Base-by-base conservation (phyloP, 2,797 vertebrate genomes). In the Potorous gilbertii region DNA sequence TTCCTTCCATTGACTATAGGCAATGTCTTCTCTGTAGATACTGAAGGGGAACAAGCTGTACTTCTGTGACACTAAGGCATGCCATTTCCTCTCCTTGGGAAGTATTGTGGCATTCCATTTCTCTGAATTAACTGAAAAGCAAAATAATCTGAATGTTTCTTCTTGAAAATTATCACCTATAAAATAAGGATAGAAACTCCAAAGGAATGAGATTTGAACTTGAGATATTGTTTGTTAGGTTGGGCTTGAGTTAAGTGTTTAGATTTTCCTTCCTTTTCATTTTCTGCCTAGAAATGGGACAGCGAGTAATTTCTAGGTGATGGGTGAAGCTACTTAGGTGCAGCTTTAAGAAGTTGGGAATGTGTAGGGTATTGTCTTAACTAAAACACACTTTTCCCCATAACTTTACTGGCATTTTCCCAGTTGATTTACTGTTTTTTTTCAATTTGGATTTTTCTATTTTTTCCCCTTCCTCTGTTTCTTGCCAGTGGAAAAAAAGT, bases 41-140 rank as follows among this genome's bases (percentile, higher is more conserved):
- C 56, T 29, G 0, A 54, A 95, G 55, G 54, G 92, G 55, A 94
- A 93, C 40, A 0, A n/a, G 50, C 91, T 95, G 12, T 74, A 92
- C 95, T 97, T 97, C 94, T 90, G 56, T 55, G 50, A 95, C 24
- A 92, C 3, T 29, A 50, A 0, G 66, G 55, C n/a, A 90, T 95
- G 16, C 0, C 13, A 9, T 93, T 94, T 54, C 24, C 34, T 93
- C 18, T 90, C 10, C 16, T 6, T 4, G 46, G 93, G 92, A 90
- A 6, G 2, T n/a, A 87, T 21, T 14, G 1, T 21, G 34, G 59
- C 10, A 95, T 94, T 92, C 54, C 34, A 93, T 28, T 57, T 93
- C 5, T 55, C 90, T 18, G 29, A 95, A 93, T 74, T 91, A 52
- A 10, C 21, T 90, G 66, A 52, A 91, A 94, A 91, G 54, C 40